Evolutionary conservation across 2,113 vertebrate genomes (phyloP), one percentile per base, ranked within the genome.

Genomic region (Aviceda subcristata): DNA sequence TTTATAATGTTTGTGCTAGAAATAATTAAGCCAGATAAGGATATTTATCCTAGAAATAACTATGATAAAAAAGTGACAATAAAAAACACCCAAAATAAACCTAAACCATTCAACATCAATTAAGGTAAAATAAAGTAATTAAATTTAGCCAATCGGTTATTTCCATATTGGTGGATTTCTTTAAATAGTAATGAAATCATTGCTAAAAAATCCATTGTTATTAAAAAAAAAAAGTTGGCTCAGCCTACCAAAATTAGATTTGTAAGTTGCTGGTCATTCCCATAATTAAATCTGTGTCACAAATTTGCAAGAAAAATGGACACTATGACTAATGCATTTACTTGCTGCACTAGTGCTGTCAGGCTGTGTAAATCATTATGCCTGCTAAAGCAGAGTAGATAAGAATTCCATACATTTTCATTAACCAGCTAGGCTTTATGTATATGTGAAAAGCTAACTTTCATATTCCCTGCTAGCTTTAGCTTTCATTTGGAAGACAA

Each of bases 231-330:
- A 97, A 98, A 98, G 95, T 98, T 98, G 97, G 95, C 95, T 98
- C 96, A 98, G 98, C 97, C 97, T 90, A 95, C 97, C 97, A 98
- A 98, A 98, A 99, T 98, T 98, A 98, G 98, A 99, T 99, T 99
- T 98, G 98, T 97, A 98, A 98, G 97, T 98, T 98, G 97, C 98
- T 98, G 98, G 98, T 98, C 98, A 98, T 98, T 98, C 97, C 89
- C 96, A 87, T 98, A 99, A 99, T 98, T 98, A 98, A 98, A 99
- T 99, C 97, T 98, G 79, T 98, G 98, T 98, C 98, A 98, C 97
- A 98, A 98, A 98, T 97, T 97, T 98, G 98, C 98, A 98, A 98
- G 98, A 98, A 98, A 98, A 98, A 98, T 97, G 98, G 98, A 97
- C 98, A 94, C 98, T 85, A 79, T 98, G 98, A 98, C 98, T 98